These are phyloP conservation scores for Lepeophtheirus nordmannii DNA, from an alignment of 2,888 invertebrate species.

Conservation along the genomic window DNA sequence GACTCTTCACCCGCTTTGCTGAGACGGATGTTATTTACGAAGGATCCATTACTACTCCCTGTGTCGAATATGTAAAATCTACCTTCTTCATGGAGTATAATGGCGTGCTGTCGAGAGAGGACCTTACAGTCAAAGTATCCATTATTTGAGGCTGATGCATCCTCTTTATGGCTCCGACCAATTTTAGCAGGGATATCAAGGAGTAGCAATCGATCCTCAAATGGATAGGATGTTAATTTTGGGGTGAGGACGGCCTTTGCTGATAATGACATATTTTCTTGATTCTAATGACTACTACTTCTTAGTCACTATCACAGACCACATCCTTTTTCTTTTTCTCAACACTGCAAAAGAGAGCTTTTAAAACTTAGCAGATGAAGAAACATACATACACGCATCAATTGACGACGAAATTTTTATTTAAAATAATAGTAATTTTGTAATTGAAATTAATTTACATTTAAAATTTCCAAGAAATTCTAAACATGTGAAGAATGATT, in stretches of 20 bases:
- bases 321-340: background rate
- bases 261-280: background rate
- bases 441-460: too few species aligned
- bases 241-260: slow-evolving; percentile 13
- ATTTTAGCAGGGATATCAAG: slow-evolving; percentile 19
- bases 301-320: background rate
- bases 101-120: slow-evolving; percentile 21
- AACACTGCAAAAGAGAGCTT: background rate
- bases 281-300: background rate
- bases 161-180: slow-evolving; percentile 17
- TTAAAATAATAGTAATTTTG: too few species aligned
- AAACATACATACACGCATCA: too few species aligned
- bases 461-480: too few species aligned
- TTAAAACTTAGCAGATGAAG: background rate
- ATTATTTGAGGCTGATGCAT: slow-evolving; percentile 2
- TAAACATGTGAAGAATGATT: too few species aligned
- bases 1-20: slow-evolving; percentile 23
- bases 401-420: too few species aligned
- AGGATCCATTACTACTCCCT: slow-evolving; percentile 24
- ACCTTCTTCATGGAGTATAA: slow-evolving; percentile 16
- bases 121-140: slow-evolving; percentile 22
- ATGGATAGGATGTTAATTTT: slow-evolving; percentile 15
- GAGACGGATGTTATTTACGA: slow-evolving; percentile 24
- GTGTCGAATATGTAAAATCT: slow-evolving; percentile 21
- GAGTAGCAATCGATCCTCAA: slow-evolving; percentile 19